A percentile compares a stretch with the other conserved stretches of the same genome.
These are phyloP conservation scores for Clarias platycephalus DNA, from an alignment of 2,797 vertebrate species.

Conservation along the genomic window DNA sequence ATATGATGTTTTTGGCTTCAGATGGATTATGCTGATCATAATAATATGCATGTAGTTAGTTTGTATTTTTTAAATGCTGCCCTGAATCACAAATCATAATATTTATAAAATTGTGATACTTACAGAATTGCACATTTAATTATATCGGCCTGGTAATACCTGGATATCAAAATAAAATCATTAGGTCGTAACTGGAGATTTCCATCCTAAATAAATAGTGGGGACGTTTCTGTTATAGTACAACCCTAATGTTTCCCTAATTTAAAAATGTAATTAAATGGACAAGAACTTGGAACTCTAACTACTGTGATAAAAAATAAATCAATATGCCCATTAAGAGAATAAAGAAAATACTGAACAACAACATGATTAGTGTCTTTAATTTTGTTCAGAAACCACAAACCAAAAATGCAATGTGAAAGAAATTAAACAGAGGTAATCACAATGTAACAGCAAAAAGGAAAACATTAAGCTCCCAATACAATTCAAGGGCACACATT, in stretches of 20 bases:
- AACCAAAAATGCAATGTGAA: neutral
- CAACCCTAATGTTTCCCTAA: neutral
- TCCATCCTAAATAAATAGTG: neutral
- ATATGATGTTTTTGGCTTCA: neutral
- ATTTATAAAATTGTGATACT: too few relatives aligned
- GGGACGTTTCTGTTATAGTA: neutral
- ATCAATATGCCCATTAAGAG: neutral
- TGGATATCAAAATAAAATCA: too few relatives aligned
- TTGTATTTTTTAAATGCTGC: too few relatives aligned
- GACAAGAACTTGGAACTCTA: neutral
- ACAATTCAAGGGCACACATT: conserved; percentile 40
- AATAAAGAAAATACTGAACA: conserved; percentile 13
- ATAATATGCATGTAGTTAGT: too few relatives aligned
- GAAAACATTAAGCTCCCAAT: conserved; percentile 51
- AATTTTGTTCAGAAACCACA: conserved; percentile 15
- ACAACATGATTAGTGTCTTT: conserved; percentile 26
- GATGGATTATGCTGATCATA: neutral
- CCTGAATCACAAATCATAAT: too few relatives aligned
- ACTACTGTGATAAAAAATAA: neutral
- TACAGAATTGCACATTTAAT: too few relatives aligned
- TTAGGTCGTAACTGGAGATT: neutral
- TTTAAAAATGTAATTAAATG: neutral
- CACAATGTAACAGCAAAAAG: conserved; percentile 44
- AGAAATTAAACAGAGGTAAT: conserved; percentile 45
- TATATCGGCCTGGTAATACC: too few relatives aligned